Conservation (phyloP, 2,113 vertebrate genomes). For the Nannobrachium achirus region DNA sequence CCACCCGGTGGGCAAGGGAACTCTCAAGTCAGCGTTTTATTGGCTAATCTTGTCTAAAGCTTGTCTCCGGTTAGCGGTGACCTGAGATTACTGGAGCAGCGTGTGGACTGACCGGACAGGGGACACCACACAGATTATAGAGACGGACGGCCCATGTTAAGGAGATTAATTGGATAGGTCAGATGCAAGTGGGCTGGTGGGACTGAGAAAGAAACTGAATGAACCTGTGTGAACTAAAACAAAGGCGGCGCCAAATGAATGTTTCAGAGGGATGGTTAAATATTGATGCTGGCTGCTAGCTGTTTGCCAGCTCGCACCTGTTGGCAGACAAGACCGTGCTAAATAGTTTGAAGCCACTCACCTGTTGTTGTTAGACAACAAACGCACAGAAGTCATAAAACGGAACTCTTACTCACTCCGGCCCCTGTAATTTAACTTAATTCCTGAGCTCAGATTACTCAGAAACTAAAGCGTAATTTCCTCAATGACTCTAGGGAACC, state of each 20-base stretch:
- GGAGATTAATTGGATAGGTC: conserved; percentile 45
- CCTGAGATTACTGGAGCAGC: conserved; percentile 61
- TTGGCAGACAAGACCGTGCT: conserved; percentile 38
- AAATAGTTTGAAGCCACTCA: conserved; percentile 6
- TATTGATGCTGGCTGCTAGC: conserved; percentile 59
- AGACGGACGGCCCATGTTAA: conserved; percentile 16
- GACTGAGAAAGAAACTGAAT: conserved; percentile 13
- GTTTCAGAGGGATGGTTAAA: conserved; percentile 75
- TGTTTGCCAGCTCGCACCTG: conserved; percentile 51
- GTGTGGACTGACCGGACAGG: not conserved
- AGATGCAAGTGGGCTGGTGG: conserved; percentile 22
- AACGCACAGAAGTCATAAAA: conserved; percentile 17
- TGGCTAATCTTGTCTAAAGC: conserved; percentile 74
- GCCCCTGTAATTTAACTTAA: not conserved
- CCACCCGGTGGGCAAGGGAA: conserved; percentile 31
- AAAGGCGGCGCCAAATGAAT: conserved; percentile 64
- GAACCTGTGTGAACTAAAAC: conserved; percentile 24
- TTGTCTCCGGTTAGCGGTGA: conserved; percentile 68
- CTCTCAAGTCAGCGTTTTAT: conserved; percentile 62
- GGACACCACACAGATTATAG: conserved; percentile 52
- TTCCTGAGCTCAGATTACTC: not conserved
- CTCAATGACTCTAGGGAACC: not conserved
- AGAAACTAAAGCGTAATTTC: not conserved
- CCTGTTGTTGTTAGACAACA: conserved; percentile 25
- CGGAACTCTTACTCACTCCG: not conserved